Conservation (phyloP, 2,113 vertebrate genomes). For the Panurus biarmicus region DNA sequence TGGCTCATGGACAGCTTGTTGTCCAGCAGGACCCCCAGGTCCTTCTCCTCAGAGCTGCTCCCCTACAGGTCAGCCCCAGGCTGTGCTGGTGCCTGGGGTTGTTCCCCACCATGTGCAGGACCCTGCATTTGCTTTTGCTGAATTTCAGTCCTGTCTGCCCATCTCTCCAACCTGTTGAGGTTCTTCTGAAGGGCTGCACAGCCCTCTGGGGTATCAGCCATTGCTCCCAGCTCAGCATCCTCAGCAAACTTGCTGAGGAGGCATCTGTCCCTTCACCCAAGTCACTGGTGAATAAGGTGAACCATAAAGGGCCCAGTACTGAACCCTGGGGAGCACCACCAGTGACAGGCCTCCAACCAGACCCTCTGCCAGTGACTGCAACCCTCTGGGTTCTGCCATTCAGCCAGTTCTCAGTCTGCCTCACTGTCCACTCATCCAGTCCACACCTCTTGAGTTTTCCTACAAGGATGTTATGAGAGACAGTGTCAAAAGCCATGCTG, state of each 20-base stretch:
- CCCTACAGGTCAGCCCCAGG: background rate
- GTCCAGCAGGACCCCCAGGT: background rate
- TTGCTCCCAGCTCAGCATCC: background rate
- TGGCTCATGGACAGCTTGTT: background rate
- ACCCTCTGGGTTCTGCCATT: background rate
- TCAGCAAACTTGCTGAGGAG: background rate
- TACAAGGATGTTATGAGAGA: background rate
- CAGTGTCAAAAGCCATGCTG: background rate
- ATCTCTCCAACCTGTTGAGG: fast-evolving
- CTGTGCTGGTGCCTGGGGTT: background rate
- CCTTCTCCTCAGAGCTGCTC: background rate
- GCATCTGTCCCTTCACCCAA: background rate
- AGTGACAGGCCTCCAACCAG: background rate
- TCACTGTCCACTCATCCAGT: background rate
- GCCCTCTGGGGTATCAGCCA: background rate
- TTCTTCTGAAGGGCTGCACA: background rate
- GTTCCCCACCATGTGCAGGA: background rate
- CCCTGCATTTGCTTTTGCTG: background rate
- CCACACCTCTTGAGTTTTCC: background rate
- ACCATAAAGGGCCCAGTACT: background rate
- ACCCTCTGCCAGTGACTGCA: background rate
- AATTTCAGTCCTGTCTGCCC: background rate
- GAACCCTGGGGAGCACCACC: background rate
- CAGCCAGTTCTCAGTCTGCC: background rate
- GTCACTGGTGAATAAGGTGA: background rate